Evolutionary conservation across 2,888 invertebrate species (phyloP), one percentile per base, ranked within the genome.

Genomic region (Tridacna crocea): DNA sequence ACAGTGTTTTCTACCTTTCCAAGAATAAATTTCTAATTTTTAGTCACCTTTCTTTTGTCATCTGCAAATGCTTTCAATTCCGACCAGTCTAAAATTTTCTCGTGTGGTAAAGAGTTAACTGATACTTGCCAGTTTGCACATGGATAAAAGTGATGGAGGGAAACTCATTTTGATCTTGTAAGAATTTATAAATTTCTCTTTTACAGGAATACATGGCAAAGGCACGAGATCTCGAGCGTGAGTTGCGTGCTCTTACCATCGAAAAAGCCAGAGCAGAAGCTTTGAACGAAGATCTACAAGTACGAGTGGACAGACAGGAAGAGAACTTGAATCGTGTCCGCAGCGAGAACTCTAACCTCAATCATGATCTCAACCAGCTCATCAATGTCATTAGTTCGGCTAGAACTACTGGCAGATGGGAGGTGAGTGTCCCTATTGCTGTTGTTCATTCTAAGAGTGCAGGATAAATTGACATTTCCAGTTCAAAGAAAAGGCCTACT

Each of bases 201-300:
- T 88, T 89, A 10, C 90, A 94, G 94, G 94, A 93, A 66, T 93
- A 93, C 88, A 91, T 92, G 89, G 88, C 88, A 11, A 92, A 91
- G 81, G 90, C 91, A n/a, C 82, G 90, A 24, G 92, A 93, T 55
- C 84, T 92, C 78, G 94, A 94, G 85, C 79, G 91, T 58, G 93
- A 94, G 85, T 79, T 93, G 61, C 88, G 92, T 51, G 85, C 89
- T 63, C 77, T 92, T 60, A 90, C 91, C n/a, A 84, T 92, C 0
- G 92, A 93, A 61, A 92, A 91, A 76, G 90, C 91, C 4, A 87
- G 93, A 61, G 89, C 91, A 22, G 93, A 93, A 65, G 85, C 90
- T 12, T 86, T 89, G 80, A 72, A 92, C 26, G 91, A 92, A 92
- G 92, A 93, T 72, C 68, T 92, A 22, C 89, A 93, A 84, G 88